Conservation (phyloP, 1,140 invertebrate species). For the Chrysomallon squamiferum region DNA sequence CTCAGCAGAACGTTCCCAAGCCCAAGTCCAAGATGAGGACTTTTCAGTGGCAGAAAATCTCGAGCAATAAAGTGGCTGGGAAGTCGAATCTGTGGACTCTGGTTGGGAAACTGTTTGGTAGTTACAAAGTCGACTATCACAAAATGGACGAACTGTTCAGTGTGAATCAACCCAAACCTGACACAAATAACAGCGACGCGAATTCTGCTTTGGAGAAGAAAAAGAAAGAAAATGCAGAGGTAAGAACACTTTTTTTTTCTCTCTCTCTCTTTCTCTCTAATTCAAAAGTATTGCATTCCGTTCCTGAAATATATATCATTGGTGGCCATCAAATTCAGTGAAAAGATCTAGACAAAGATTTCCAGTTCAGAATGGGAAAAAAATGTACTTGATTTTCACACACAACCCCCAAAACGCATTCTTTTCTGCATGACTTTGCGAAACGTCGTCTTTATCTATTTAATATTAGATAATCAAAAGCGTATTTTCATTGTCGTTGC, state of each 20-base stretch:
- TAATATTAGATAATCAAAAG: too few relatives aligned
- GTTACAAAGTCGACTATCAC: constrained; percentile 65
- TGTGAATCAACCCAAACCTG: constrained; percentile 21
- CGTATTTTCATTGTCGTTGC: too few relatives aligned
- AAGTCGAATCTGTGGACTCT: constrained; percentile 75
- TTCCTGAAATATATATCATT: too few relatives aligned
- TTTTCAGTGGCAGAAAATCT: constrained; percentile 61
- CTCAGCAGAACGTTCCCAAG: constrained; percentile 57
- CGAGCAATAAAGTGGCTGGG: constrained; percentile 48
- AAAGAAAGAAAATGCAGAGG: constrained; percentile 54
- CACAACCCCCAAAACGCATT: too few relatives aligned
- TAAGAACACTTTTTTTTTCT: constrained; percentile 19
- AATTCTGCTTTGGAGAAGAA: constrained; percentile 40
- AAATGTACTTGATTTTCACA: too few relatives aligned
- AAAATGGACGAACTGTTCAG: constrained; percentile 58
- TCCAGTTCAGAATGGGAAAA: too few relatives aligned
- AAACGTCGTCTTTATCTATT: too few relatives aligned
- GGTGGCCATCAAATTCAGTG: too few relatives aligned
- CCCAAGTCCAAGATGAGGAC: constrained; percentile 55
- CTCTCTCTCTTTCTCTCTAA: not conserved
- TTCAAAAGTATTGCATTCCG: too few relatives aligned
- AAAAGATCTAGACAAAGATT: too few relatives aligned
- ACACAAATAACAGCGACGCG: constrained; percentile 11
- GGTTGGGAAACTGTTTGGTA: constrained; percentile 83
- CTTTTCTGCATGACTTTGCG: too few relatives aligned